Evolutionary conservation across 2,113 vertebrate species (phyloP), one percentile per base, ranked within the genome.

Genomic region (Cynoglossus semilaevis): DNA sequence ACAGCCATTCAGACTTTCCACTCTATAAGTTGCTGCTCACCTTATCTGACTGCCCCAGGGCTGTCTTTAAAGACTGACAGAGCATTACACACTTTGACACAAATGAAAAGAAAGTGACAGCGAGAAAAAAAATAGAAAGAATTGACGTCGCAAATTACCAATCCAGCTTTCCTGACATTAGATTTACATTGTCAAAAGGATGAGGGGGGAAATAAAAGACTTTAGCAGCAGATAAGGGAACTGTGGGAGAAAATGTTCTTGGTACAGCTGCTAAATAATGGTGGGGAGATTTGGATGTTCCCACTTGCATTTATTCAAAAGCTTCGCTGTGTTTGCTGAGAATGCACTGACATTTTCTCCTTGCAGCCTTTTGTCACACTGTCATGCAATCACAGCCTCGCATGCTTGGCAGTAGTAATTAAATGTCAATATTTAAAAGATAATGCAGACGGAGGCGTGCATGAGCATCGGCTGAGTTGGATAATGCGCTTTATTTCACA

Each of bases 381-480:
- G 70, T 70, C 78, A 58, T 10, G 9, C 55, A 66, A 59, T 72
- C 61, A 54, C 62, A 70, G 68, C 41, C 41, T 49, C 2, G 45
- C 45, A 52, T 74, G 80, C 62, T 64, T 69, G 74, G 61, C 51
- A 55, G 65, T 79, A 66, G 75, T 84, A 82, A 74, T 71, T 75
- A 75, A 79, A 69, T 74, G 74, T 80, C 70, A 85, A 84, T 80
- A 80, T 80, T 78, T 56, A 70, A 77, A 80, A 79, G 72, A 67
- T 78, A 46, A 68, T 72, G 78, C 48, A 77, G 67, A 83, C 37
- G 37, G 37, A 59, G 36, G 73, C 64, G 58, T 63, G 70, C 38
- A 35, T 36, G 36, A 72, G 69, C 67, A 58, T 63, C 67, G 37
- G 22, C 19, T 16, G 9, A 49, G 19, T 17, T 14, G 16, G 51